phyloP scores from a whole-genome alignment of 2,113 vertebrate species.

The Chascanopsetta lugubris region DNA sequence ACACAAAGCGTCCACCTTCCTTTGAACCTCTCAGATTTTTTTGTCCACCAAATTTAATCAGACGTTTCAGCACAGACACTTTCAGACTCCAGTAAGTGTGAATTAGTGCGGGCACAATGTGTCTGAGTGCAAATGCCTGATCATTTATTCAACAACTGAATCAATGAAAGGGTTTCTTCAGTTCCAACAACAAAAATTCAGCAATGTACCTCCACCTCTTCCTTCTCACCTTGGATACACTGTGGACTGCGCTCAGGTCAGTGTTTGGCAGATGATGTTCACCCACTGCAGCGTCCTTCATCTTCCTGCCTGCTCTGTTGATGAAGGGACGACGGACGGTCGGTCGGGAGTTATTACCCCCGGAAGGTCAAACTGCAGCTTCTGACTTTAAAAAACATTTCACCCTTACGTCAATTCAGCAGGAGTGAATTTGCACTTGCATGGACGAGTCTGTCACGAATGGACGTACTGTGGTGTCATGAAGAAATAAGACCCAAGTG shows the following conservation, averaged over 20 bases:
- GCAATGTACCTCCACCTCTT: background rate
- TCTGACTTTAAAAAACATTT: background rate
- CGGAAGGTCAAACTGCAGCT: background rate
- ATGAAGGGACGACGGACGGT: background rate
- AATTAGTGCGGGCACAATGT: background rate
- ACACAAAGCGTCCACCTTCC: background rate
- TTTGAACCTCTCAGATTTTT: background rate
- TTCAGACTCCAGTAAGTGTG: background rate
- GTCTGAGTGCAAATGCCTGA: background rate
- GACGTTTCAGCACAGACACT: background rate
- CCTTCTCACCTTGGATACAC: background rate
- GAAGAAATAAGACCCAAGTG: background rate
- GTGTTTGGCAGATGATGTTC: background rate
- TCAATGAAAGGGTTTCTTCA: too few species aligned
- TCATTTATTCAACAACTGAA: background rate
- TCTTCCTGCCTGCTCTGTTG: background rate
- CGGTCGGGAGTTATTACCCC: background rate
- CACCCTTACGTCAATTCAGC: background rate
- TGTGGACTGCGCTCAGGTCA: background rate
- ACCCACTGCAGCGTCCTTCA: background rate
- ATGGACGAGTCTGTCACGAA: too few species aligned
- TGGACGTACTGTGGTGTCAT: background rate
- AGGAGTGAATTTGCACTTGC: too few species aligned
- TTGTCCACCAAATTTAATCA: background rate
- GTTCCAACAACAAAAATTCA: too few species aligned